Base-by-base conservation (phyloP, 2,113 vertebrate genomes). In the Amblyornis subalaris region DNA sequence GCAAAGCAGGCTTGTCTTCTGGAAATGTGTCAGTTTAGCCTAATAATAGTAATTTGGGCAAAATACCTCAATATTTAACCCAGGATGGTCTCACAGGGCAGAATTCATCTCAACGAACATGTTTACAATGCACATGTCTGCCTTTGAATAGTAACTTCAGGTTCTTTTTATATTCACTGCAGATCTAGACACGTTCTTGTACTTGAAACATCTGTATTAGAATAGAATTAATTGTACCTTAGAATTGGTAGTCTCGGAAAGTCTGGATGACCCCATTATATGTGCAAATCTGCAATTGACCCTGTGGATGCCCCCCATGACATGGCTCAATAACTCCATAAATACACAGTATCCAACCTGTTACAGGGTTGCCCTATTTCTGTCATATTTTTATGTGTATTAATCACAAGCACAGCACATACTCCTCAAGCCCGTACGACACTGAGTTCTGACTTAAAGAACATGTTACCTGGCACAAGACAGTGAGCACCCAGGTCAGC, bases 41-140 rank as follows among this genome's bases (percentile, higher is more conserved):
- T 69, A 71, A 44, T 77, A 85, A 71, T 33, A 75, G 31, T 73
- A 60, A 73, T 48, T 81, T 75, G 57, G 9, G 47, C 65, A 48
- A 87, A 89, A 74, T 81, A 77, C 22, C 51, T 93, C 33, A 9
- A 18, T 65, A 42, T 94, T 87, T 87, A 86, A 62, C 31, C 20
- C 51, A 61, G n/a, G 45, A 69, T 70, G 23, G 19, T 83, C 47
- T 84, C 51, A 91, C 25, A 62, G 76, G 67, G 25, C 31, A 77
- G 73, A 89, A 82, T 55, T 88, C 0, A 54, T 67, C 25, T 88
- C 33, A 42, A 50, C 33, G 35, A 64, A 9, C 29, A 47, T 15
- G 16, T 60, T 83, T 76, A 57, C 22, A 73, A 48, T 80, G 24
- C 2, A 2, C 5, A 2, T 47, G 11, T 61, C 81, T 17, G 7